Percentiles rank a stretch among this genome's conserved stretches.
Conservation (phyloP, 2,888 invertebrate species). For the Nineta flava region DNA sequence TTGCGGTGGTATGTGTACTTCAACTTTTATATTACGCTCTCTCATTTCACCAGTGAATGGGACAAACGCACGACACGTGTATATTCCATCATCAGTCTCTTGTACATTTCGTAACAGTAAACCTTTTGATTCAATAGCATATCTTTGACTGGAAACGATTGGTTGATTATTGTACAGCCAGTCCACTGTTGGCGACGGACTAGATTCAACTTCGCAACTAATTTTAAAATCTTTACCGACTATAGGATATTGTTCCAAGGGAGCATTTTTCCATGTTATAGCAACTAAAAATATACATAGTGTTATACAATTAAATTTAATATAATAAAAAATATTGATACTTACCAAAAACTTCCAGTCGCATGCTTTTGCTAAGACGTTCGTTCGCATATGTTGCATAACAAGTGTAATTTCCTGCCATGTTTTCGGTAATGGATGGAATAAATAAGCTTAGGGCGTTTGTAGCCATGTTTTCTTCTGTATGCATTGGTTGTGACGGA, state of each 20-base stretch:
- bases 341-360: conserved; percentile 57
- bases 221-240: conserved; percentile 60
- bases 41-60: conserved; percentile 63
- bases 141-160: conserved; percentile 52
- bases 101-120: conserved; percentile 59
- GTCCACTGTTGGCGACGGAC: conserved; percentile 70
- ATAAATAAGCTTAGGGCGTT: conserved; percentile 40
- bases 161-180: conserved; percentile 67
- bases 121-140: conserved; percentile 58
- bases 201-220: conserved; percentile 70
- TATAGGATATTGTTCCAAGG: conserved; percentile 65
- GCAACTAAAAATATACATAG: conserved; percentile 39
- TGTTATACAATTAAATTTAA: conserved; percentile 1
- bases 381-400: conserved; percentile 64
- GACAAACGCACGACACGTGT: conserved; percentile 77
- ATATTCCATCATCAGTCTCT: conserved; percentile 72
- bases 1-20: conserved; percentile 61
- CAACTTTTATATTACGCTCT: conserved; percentile 59
- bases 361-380: conserved; percentile 45
- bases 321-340: conserved; percentile 11
- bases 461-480: conserved; percentile 31
- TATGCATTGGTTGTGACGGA: conserved; percentile 44
- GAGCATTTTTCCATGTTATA: conserved; percentile 76
- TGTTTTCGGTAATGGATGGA: conserved; percentile 51
- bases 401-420: conserved; percentile 72